Conservation (phyloP, 2,113 vertebrate species). For the Thomomys bottae region DNA sequence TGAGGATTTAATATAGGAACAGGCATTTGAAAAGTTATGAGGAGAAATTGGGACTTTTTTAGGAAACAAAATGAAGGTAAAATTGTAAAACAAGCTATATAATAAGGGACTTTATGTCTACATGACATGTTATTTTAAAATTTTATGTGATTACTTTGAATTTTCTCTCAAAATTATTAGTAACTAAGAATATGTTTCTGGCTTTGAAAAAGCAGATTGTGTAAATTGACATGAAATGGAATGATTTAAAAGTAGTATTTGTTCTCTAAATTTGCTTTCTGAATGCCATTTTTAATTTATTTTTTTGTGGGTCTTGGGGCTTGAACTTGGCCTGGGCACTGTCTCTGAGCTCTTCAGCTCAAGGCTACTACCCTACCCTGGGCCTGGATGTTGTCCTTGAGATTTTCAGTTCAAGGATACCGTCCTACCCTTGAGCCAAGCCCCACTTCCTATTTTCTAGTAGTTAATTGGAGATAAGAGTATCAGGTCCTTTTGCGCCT, state of each 20-base stretch:
- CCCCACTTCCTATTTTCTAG: no score
- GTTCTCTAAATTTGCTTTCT: neutral
- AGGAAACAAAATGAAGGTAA: neutral
- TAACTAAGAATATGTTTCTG: neutral
- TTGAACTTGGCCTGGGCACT: no score
- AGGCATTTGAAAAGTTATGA: slow-evolving; percentile 12
- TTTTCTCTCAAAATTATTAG: neutral
- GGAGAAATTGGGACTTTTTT: slow-evolving; percentile 10
- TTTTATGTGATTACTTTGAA: slow-evolving; percentile 17
- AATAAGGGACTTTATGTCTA: slow-evolving; percentile 37
- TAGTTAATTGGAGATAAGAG: no score
- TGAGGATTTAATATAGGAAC: neutral
- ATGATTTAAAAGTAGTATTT: slow-evolving; percentile 17
- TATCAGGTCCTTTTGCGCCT: no score
- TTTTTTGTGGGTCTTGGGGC: no score
- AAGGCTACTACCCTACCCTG: no score
- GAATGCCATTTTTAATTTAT: neutral
- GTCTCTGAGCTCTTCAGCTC: no score
- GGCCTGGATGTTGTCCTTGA: no score
- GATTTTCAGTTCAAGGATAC: no score
- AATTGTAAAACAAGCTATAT: slow-evolving; percentile 23
- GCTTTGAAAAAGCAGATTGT: neutral
- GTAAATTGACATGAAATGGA: slow-evolving; percentile 21
- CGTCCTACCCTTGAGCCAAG: no score
- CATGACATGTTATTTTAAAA: slow-evolving; percentile 8